Conservation (phyloP, 2,113 vertebrate genomes). For the Antechinus stuartii region DNA sequence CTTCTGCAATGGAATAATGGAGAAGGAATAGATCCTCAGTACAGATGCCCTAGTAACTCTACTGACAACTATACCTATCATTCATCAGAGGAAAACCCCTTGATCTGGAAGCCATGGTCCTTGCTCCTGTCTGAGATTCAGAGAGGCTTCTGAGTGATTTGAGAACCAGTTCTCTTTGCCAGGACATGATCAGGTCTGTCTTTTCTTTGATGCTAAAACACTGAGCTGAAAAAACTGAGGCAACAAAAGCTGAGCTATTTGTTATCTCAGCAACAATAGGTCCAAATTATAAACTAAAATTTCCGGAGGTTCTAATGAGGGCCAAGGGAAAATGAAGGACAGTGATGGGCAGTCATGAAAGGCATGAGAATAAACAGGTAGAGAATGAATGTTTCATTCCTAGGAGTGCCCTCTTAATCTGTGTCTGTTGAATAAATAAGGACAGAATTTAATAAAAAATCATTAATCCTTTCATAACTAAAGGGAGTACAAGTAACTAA, state of each 20-base stretch:
- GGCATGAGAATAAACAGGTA: neutral
- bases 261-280: neutral
- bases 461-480: neutral
- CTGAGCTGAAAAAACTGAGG: neutral
- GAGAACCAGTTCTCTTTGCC: neutral
- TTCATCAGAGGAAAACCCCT: neutral
- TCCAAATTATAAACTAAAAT: neutral
- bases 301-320: neutral
- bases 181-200: neutral
- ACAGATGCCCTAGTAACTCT: neutral
- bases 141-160: neutral
- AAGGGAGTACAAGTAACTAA: neutral
- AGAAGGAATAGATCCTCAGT: neutral
- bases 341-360: neutral
- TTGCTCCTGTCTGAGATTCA: neutral
- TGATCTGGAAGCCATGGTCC: neutral
- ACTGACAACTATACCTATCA: neutral
- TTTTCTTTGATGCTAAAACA: neutral
- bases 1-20: neutral
- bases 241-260: neutral
- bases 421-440: neutral
- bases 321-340: neutral
- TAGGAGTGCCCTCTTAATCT: neutral
- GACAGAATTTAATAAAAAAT: neutral
- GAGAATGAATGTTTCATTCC: neutral